These are phyloP conservation scores for Pachyuromys duprasi DNA, from an alignment of 2,797 vertebrate species.

Conservation along the genomic window DNA sequence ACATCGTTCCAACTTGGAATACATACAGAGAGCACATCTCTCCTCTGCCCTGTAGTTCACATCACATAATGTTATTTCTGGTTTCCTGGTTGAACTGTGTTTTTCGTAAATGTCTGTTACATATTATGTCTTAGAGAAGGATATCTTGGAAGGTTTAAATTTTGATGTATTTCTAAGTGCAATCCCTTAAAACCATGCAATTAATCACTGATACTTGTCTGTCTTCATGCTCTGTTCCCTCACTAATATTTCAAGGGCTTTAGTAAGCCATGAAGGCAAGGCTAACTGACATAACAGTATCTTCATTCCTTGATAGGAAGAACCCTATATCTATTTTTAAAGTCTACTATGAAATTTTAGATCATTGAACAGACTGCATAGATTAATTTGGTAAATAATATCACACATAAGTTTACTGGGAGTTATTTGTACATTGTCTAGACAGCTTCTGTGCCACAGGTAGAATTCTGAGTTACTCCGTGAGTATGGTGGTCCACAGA, in stretches of 20 bases:
- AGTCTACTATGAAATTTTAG: background rate
- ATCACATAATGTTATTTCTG: background rate
- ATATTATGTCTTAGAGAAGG: background rate
- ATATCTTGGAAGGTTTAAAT: background rate
- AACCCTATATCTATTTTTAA: background rate
- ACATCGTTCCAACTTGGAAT: background rate
- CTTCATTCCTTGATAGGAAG: background rate
- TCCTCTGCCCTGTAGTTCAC: background rate
- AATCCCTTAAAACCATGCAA: background rate
- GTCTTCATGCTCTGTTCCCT: background rate
- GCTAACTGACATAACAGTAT: background rate
- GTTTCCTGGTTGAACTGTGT: background rate
- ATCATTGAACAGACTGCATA: background rate
- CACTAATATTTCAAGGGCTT: background rate
- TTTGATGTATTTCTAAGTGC: background rate
- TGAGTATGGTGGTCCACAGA: background rate
- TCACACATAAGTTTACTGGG: background rate
- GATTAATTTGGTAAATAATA: background rate
- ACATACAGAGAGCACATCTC: background rate
- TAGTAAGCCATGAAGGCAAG: background rate
- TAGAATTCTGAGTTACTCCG: background rate
- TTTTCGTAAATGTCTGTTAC: background rate
- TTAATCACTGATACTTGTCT: background rate
- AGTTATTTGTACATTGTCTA: background rate
- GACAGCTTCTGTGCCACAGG: background rate